These are phyloP conservation scores for Bombus turneri DNA, from an alignment of 1,140 invertebrate species.

Conservation along the genomic window DNA sequence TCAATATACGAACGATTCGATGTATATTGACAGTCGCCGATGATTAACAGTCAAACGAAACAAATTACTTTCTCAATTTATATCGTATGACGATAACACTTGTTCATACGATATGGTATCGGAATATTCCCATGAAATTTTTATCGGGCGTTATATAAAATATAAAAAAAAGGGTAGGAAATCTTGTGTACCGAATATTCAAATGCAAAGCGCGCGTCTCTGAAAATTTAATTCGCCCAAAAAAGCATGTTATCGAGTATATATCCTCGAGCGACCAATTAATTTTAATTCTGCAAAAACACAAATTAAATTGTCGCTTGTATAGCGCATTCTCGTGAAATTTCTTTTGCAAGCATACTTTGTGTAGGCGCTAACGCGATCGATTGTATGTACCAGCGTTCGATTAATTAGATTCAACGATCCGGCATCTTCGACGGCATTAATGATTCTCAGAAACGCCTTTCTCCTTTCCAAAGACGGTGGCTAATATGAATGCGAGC, in stretches of 20 bases:
- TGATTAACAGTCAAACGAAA: not conserved
- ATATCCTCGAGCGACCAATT: not conserved
- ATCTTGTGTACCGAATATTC: not conserved
- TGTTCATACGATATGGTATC: not conserved
- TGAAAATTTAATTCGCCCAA: not conserved
- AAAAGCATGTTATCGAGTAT: not conserved
- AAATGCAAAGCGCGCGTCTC: too few relatives aligned
- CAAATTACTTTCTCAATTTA: slow-evolving; percentile 7
- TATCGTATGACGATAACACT: not conserved
- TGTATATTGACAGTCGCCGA: not conserved
- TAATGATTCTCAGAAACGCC: slow-evolving; percentile 59
- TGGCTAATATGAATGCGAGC: slow-evolving; percentile 6
- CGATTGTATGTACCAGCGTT: not conserved
- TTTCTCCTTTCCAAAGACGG: not conserved
- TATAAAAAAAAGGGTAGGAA: not conserved
- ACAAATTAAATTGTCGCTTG: not conserved
- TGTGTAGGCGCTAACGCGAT: too few relatives aligned
- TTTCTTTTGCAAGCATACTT: not conserved
- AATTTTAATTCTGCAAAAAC: not conserved
- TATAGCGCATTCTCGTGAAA: not conserved
- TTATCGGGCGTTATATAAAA: not conserved
- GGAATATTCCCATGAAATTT: not conserved
- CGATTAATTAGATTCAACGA: slow-evolving; percentile 59
- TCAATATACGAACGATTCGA: not conserved
- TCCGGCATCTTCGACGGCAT: slow-evolving; percentile 25